Evolutionary conservation across 2,888 invertebrate genomes (phyloP), one percentile per base, ranked within the genome.

Genomic region (Drosophila fulvimacula): DNA sequence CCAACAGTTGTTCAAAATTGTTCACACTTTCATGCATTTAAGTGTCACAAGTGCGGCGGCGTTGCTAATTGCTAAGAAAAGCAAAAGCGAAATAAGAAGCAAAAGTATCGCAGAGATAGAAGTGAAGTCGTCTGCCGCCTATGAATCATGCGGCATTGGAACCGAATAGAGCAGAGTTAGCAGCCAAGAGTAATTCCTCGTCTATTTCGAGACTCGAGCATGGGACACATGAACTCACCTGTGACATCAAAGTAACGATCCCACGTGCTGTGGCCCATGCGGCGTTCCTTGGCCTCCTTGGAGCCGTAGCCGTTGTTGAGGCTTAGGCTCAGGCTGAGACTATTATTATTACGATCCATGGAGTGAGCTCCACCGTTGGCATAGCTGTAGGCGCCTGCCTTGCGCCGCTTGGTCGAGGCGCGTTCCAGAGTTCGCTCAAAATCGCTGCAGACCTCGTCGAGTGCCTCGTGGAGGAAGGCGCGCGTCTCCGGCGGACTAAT

Each of bases 361-460:
- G 79, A 74, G 13, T 65, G n/a, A n/a, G 67, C 44, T 3, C 19
- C 27, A 0, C 64, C 73, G 64, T 62, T 76, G 27, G 71, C 69
- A 46, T 73, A 69, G 46, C 60, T 73, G 9, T 71, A 69, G 15
- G 53, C 69, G 10, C 64, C 71, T 0, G 64, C 71, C 60, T 91
- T 92, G 56, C 91, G 90, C 17, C 88, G 81, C 63, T 86, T 88
- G 84, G 91, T 90, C 88, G 93, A 78, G 51, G 95, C 94, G 63
- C 94, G 93, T 81, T 94, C 94, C 69, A 95, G 92, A 21, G 95
- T 95, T 78, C 94, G 94, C 91, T 96, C 96, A 90, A 96, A 96
- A 91, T 96, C 96, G 61, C 94, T 94, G 65, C 96, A 94, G 63
- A 95, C 96, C 90, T 94, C 94, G 73, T 93, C 93, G 65, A 94